Percentiles rank a stretch among this genome's conserved stretches.
phyloP scores from a whole-genome alignment of 2,113 vertebrate genomes.

The Atrichornis clamosus region DNA sequence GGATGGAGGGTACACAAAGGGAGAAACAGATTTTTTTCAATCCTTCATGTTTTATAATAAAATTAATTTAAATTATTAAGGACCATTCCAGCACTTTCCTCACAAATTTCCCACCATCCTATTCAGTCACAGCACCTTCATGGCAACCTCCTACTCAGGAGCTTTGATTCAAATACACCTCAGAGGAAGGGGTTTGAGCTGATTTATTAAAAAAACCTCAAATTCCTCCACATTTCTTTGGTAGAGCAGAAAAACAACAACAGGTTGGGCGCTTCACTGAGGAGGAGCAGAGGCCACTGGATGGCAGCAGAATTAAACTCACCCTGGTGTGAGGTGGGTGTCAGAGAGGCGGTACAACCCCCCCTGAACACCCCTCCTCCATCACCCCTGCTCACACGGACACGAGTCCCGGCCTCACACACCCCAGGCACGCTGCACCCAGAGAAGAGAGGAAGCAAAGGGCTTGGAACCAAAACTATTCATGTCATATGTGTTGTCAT shows the following conservation, averaged over 20 bases:
- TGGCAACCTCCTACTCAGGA: background rate
- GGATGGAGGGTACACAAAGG: background rate
- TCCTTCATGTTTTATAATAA: background rate
- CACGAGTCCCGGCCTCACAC: accelerated
- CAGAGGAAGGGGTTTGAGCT: background rate
- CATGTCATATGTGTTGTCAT: background rate
- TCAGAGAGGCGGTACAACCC: background rate
- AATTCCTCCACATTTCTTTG: background rate
- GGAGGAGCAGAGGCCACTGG: background rate
- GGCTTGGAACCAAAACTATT: background rate
- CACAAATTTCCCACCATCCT: background rate
- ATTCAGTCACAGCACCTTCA: background rate
- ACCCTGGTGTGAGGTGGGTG: background rate
- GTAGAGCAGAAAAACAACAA: background rate
- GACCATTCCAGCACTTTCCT: background rate
- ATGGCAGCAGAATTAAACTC: background rate
- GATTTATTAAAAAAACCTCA: background rate
- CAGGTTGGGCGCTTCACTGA: background rate
- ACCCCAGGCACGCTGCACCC: background rate
- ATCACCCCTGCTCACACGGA: accelerated
- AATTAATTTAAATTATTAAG: background rate
- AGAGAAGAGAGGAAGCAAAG: background rate
- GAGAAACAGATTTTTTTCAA: background rate
- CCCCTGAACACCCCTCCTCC: background rate
- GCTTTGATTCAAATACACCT: background rate